Conservation (phyloP, 1,140 invertebrate species). For the Linepithema humile region DNA sequence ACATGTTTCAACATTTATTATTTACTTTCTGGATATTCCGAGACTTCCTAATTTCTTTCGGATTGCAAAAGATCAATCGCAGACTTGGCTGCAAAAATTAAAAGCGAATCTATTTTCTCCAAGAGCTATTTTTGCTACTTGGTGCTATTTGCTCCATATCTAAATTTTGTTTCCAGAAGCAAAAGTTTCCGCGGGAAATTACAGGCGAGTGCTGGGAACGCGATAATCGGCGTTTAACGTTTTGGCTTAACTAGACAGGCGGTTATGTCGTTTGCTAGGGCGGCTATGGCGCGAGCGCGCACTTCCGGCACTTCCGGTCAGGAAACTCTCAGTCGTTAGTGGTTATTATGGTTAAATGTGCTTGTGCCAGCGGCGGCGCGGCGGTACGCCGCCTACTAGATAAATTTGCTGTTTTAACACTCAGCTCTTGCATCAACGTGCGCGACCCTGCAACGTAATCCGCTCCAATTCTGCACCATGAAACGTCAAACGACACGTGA, state of each 20-base stretch:
- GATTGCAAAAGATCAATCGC: neutral
- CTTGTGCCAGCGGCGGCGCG: conserved; percentile 17
- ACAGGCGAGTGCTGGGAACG: conserved; percentile 37
- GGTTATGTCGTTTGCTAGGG: conserved; percentile 64
- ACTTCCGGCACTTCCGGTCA: conserved; percentile 64
- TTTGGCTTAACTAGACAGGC: conserved; percentile 66
- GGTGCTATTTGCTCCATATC: neutral
- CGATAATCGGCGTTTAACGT: conserved; percentile 75
- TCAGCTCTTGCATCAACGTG: neutral
- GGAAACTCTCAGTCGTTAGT: conserved; percentile 74
- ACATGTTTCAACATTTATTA: neutral
- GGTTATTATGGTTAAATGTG: conserved; percentile 76
- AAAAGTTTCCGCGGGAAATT: conserved; percentile 65
- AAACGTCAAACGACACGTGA: conserved; percentile 30
- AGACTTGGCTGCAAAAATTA: neutral
- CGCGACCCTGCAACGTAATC: neutral
- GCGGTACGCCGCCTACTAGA: conserved; percentile 7
- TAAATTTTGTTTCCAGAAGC: neutral
- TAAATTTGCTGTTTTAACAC: conserved; percentile 62
- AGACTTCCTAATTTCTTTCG: neutral
- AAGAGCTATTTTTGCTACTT: neutral
- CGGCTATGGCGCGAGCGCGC: conserved; percentile 24
- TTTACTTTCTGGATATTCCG: too few species aligned
- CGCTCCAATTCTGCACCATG: conserved; percentile 20
- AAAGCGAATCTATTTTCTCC: neutral